A percentile compares a stretch with the other conserved stretches of the same genome.
Evolutionary conservation across 2,797 vertebrate species (phyloP).

Genomic region (Halcyon smyrnensis): DNA sequence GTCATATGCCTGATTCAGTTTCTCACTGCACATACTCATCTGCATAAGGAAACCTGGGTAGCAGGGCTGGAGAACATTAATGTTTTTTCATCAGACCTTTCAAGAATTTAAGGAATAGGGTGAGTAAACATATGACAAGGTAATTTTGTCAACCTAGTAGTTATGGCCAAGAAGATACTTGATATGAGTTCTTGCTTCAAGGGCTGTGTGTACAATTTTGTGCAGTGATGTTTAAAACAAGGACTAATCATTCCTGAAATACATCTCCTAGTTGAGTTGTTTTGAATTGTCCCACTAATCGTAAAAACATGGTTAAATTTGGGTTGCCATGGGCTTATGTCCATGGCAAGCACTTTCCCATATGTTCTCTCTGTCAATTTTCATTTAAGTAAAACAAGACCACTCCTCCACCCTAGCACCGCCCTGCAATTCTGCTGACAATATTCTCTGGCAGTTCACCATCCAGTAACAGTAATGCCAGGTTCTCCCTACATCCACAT

Average conservation of each 20-base stretch:
- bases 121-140: not conserved
- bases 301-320: not conserved
- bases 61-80: not conserved
- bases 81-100: not conserved
- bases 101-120: not conserved
- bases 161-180: not conserved
- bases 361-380: not conserved
- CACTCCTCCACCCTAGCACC: not conserved
- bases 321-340: not conserved
- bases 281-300: not conserved
- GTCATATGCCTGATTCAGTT: not conserved
- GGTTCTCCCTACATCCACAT: not conserved
- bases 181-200: not conserved
- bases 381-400: not conserved
- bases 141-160: not conserved
- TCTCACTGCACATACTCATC: not conserved
- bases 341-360: not conserved
- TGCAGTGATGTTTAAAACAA: not conserved
- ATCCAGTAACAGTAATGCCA: not conserved
- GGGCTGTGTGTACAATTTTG: accelerated
- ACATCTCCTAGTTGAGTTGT: not conserved
- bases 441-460: not conserved
- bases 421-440: not conserved
- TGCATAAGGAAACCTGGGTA: not conserved
- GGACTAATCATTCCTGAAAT: not conserved